phyloP scores from a whole-genome alignment of 2,797 vertebrate genomes.

The Notamacropus eugenii region DNA sequence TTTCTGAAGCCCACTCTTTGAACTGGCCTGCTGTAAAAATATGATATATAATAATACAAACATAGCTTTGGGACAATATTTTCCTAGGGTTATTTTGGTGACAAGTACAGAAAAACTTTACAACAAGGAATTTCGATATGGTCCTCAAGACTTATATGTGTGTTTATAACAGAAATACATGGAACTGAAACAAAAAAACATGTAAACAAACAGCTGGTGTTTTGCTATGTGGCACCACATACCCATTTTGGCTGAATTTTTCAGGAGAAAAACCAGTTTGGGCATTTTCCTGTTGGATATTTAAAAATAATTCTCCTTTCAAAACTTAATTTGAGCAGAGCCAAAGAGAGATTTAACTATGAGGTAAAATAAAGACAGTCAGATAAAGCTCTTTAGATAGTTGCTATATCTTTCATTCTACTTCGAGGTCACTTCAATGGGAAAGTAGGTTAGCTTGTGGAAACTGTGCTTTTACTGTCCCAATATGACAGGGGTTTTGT shows the following conservation, averaged over 20 bases:
- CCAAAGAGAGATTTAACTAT: neutral
- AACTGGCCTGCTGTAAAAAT: neutral
- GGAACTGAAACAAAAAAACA: neutral
- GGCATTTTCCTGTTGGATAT: neutral
- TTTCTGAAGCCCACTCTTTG: neutral
- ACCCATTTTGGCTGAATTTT: neutral
- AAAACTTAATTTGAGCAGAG: neutral
- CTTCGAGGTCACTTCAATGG: neutral
- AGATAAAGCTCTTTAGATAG: neutral
- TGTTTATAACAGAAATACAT: neutral
- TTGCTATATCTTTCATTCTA: neutral
- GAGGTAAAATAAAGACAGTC: neutral
- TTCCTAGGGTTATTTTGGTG: neutral
- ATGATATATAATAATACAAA: neutral
- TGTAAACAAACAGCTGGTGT: neutral
- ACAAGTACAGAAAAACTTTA: neutral
- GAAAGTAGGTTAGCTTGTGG: neutral
- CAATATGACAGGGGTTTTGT: neutral
- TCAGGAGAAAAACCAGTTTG: neutral
- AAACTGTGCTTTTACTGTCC: neutral
- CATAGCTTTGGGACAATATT: neutral
- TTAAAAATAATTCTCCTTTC: slow-evolving; percentile 34
- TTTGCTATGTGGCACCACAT: neutral
- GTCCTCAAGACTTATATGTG: neutral
- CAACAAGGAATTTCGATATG: neutral